phyloP scores from a whole-genome alignment of 1,140 invertebrate genomes.

The Temnothorax longispinosus region DNA sequence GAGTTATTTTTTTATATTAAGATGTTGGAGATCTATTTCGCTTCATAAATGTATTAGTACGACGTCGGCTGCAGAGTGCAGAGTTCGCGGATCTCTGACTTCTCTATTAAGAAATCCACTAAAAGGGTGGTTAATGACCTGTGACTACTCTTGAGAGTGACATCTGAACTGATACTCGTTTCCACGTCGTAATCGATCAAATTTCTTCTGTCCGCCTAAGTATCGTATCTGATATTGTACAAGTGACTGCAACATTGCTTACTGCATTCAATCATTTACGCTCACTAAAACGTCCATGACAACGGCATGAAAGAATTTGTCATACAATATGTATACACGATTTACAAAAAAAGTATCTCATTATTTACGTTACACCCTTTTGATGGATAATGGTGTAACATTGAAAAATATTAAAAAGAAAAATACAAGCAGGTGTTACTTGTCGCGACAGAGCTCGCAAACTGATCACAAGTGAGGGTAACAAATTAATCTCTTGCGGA shows the following conservation, averaged over 20 bases:
- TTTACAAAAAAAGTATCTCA: not conserved
- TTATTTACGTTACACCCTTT: not conserved
- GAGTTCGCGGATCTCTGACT: not conserved
- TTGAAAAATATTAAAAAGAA: not conserved
- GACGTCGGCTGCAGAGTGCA: not conserved
- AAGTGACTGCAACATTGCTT: not conserved
- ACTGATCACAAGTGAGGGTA: slow-evolving; percentile 13
- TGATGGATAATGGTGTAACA: not conserved
- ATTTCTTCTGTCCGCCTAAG: slow-evolving; percentile 31
- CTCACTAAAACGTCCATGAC: slow-evolving; percentile 10
- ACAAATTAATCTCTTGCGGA: slow-evolving; percentile 44
- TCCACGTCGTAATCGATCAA: slow-evolving; percentile 62
- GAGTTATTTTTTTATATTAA: not conserved
- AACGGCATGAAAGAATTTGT: not conserved
- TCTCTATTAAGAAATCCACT: slow-evolving; percentile 61
- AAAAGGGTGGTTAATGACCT: slow-evolving; percentile 75
- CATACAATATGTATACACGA: not conserved
- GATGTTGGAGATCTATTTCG: not conserved
- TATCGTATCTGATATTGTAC: slow-evolving; percentile 25
- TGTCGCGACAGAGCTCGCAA: not conserved
- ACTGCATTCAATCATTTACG: slow-evolving; percentile 50
- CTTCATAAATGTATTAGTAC: slow-evolving; percentile 16
- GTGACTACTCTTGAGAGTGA: slow-evolving; percentile 66
- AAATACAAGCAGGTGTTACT: not conserved
- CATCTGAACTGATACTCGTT: slow-evolving; percentile 40